Conservation (phyloP, 2,113 vertebrate species). For the Astatotilapia flaviijosephi region DNA sequence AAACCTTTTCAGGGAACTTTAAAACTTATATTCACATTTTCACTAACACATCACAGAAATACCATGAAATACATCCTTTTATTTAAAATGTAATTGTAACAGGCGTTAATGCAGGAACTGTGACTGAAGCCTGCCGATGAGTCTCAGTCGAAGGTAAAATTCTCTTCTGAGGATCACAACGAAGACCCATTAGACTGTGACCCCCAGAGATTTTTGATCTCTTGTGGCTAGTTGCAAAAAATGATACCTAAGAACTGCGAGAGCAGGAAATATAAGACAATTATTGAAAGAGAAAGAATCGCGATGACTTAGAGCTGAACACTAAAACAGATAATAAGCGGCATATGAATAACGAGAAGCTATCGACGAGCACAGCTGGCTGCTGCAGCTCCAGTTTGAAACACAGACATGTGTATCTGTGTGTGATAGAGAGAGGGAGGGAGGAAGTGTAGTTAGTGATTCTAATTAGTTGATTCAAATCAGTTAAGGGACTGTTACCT, state of each 20-base stretch:
- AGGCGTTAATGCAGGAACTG: neutral
- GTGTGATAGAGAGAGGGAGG: neutral
- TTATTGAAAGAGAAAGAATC: neutral
- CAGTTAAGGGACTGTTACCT: slow-evolving; percentile 41
- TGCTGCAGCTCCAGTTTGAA: neutral
- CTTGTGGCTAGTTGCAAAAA: neutral
- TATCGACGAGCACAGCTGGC: neutral
- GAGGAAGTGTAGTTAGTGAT: neutral
- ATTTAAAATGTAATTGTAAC: neutral
- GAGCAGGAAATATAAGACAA: neutral
- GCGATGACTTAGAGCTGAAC: neutral
- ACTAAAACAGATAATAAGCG: neutral
- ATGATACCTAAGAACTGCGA: neutral
- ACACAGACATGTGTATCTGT: neutral
- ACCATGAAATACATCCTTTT: neutral
- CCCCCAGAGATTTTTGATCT: neutral
- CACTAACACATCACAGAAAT: neutral
- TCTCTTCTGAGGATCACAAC: neutral
- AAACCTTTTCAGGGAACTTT: neutral
- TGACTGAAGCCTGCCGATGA: neutral
- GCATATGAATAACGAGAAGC: neutral
- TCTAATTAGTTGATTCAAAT: slow-evolving; percentile 56
- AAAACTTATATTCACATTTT: neutral
- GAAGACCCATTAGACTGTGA: neutral
- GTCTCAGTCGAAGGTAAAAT: neutral